Conservation (phyloP, 2,797 vertebrate genomes). For the Acanthurus tractus region DNA sequence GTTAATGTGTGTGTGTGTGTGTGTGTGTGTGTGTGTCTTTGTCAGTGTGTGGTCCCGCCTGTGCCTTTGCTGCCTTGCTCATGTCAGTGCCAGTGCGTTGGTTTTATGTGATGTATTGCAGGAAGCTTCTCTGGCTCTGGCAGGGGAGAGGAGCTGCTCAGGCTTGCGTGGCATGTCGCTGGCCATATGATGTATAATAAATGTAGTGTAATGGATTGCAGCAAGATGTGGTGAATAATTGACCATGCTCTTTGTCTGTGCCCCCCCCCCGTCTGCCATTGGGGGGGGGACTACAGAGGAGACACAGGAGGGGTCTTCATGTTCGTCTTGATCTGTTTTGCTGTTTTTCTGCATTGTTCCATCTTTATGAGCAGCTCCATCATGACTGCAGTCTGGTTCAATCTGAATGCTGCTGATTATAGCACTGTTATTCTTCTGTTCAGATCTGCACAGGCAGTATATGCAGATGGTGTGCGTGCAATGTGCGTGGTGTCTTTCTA, state of each 20-base stretch:
- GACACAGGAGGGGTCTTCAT: conserved; percentile 30
- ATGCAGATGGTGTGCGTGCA: conserved; percentile 18
- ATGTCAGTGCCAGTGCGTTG: conserved; percentile 41
- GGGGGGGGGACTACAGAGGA: conserved; percentile 22
- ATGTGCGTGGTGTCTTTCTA: conserved; percentile 17
- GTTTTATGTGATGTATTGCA: conserved; percentile 59
- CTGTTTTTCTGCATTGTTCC: conserved; percentile 27
- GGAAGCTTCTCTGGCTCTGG: conserved; percentile 40
- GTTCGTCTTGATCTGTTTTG: conserved; percentile 26
- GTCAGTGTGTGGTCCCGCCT: conserved; percentile 10
- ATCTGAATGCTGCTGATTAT: conserved; percentile 25
- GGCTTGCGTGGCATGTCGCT: conserved; percentile 65
- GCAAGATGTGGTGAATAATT: conserved; percentile 83
- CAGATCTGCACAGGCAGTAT: conserved; percentile 20
- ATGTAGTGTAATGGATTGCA: conserved; percentile 85
- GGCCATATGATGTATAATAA: conserved; percentile 82
- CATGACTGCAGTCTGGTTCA: conserved; percentile 9
- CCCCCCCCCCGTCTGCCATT: conserved; percentile 22
- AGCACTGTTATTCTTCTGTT: not conserved
- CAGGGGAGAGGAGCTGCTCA: conserved; percentile 54
- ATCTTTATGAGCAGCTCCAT: conserved; percentile 27
- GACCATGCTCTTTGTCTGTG: conserved; percentile 80
- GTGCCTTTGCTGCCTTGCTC: conserved; percentile 19
- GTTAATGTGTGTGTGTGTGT: not conserved
- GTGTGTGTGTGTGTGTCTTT: conserved; percentile 3